phyloP scores from a whole-genome alignment of 2,113 vertebrate genomes.

The Eubucco bourcierii region DNA sequence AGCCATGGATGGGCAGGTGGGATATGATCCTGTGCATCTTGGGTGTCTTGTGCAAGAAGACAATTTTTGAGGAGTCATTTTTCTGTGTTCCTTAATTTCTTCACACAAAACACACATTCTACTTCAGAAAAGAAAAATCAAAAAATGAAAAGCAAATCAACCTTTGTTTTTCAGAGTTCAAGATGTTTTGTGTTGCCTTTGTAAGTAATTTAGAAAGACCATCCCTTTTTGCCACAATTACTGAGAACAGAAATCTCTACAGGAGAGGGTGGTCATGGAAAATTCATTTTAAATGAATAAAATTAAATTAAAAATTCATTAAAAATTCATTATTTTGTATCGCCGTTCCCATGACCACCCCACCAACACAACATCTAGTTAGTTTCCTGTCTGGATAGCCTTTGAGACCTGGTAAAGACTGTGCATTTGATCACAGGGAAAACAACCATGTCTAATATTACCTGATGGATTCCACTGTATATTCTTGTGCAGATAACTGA shows the following conservation, averaged over 20 bases:
- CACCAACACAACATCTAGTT: neutral
- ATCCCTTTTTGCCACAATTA: rapidly evolving
- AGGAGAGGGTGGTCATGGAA: neutral
- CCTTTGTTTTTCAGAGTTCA: neutral
- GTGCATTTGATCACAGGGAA: neutral
- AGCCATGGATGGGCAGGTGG: neutral
- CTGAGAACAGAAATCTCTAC: neutral
- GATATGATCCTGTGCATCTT: neutral
- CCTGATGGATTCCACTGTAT: neutral
- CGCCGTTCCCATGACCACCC: neutral
- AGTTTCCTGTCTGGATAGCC: neutral
- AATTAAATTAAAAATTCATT: too few relatives aligned
- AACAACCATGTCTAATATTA: neutral
- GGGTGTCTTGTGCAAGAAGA: neutral
- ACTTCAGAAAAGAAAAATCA: neutral
- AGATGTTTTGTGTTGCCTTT: neutral
- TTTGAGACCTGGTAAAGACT: neutral
- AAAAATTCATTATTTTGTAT: neutral
- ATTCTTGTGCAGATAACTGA: neutral
- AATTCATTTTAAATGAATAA: too few relatives aligned
- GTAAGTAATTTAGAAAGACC: neutral
- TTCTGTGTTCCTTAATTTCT: neutral
- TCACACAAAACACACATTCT: neutral
- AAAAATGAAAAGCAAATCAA: neutral
- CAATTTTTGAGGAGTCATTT: neutral